Evolutionary conservation across 2,888 invertebrate species (phyloP).

Genomic region (Podotricha telesiphe): DNA sequence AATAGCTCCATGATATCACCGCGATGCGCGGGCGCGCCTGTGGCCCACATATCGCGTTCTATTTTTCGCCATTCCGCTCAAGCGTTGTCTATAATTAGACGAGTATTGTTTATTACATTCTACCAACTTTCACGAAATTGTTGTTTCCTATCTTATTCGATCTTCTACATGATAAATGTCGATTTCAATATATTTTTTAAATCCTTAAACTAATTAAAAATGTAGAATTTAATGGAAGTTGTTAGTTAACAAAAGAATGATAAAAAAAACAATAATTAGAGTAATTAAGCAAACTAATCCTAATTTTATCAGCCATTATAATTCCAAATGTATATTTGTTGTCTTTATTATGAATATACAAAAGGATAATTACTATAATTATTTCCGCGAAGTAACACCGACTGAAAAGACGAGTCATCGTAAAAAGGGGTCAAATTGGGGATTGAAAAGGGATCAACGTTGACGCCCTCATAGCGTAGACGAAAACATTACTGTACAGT

Average conservation of each 20-base stretch:
- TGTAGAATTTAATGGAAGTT: not conserved
- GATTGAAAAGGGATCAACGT: not conserved
- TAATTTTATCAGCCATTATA: not conserved
- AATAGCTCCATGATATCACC: slow-evolving; percentile 23
- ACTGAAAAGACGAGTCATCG: slow-evolving; percentile 3
- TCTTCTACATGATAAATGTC: not conserved
- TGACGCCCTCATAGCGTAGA: no score
- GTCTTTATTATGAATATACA: slow-evolving; percentile 2
- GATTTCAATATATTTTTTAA: not conserved
- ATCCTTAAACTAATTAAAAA: not conserved
- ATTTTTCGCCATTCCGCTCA: slow-evolving; percentile 67
- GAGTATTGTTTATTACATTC: slow-evolving; percentile 73
- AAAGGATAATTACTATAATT: slow-evolving; percentile 18
- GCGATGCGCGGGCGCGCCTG: slow-evolving; percentile 66
- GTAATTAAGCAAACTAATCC: not conserved
- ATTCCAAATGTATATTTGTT: not conserved
- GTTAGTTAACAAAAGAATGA: not conserved
- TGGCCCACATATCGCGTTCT: slow-evolving; percentile 77
- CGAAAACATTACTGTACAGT: not conserved
- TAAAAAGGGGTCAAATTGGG: slow-evolving; percentile 1
- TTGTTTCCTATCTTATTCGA: slow-evolving; percentile 60
- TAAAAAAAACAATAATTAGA: not conserved
- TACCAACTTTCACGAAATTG: slow-evolving; percentile 60
- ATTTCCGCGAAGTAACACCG: slow-evolving; percentile 16
- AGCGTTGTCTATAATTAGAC: slow-evolving; percentile 78